Evolutionary conservation across 2,888 invertebrate species (phyloP), one percentile per base, ranked within the genome.

Genomic region (Caradrina kadenii): DNA sequence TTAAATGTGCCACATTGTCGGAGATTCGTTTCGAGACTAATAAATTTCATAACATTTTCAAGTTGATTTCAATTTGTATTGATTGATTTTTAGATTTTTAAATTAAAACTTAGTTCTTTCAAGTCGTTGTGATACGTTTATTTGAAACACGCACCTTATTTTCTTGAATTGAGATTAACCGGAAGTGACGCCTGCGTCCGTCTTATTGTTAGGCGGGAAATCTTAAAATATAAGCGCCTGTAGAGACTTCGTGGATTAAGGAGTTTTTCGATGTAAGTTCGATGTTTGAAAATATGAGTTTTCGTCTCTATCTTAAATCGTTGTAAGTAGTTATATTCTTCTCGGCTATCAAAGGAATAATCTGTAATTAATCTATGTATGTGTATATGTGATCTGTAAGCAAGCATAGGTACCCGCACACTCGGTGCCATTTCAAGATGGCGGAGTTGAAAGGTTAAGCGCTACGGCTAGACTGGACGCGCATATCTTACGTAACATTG

Each of bases 141-240:
- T 65, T 52, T n/a, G 19, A 0, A 21, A 52, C 64, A 15, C 1
- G 10, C 42, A 42, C 6, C 19, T 50, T 15, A 6, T 42, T 26
- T 53, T 31, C 17, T 65, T 19, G 11, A 35, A 0, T 2, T 31
- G 5, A 22, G 22, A 68, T 5, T 17, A 50, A 55, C 56, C 42
- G 22, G 45, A 35, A 60, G 1, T 45, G 15, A 45, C 72, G 69
- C 69, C 71, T 69, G 72, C 69, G 72, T 45, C 13, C 17, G 31
- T 48, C n/a, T 17, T 42, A 1, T 1, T 6, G 13, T 1, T 31
- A 52, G 17, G 58, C 58, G 58, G 45, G 39, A 39, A 61, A 48
- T 39, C 4, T 72, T 2, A 17, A 48, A 39, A 15, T 10, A 1
- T 21, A 22, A 17, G 6, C 35, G 13, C 13, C 17, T 42, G 11